Evolutionary conservation across 2,113 vertebrate species (phyloP), one percentile per base, ranked within the genome.

Genomic region (Dasypus novemcinctus): DNA sequence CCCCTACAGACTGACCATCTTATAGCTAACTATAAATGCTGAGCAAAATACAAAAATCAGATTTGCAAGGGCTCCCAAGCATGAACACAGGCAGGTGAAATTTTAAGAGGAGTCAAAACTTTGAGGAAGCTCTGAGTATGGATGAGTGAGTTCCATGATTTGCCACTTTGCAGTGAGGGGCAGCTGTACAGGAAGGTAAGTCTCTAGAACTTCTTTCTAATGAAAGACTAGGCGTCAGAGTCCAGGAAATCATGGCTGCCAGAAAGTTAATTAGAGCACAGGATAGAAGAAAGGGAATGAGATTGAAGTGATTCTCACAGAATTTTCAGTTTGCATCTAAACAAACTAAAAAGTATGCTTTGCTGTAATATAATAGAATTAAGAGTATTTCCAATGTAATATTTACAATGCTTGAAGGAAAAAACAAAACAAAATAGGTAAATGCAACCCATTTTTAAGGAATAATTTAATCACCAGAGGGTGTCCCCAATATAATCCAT

Each of bases 401-500:
- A 23, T 17, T 31, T 36, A 61, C 4, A 80, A 61, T 69, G 23
- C 18, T 25, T 49, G n/a, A 43, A 66, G n/a, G 36, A 66, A 82
- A 64, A 82, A 18, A 68, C n/a, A n/a, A n/a, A n/a, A 38, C 31
- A 6, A 54, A 33, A 27, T 17, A 74, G 20, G 14, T 13, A 82
- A 43, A 82, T 23, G 12, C 25, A 4, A 4, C 7, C 5, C 64
- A 33, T 52, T 79, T 61, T 14, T 3, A 46, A 46, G 25, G 1
- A 5, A 31, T 46, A 87, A n/a, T 46, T 43, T 74, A 69, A 38
- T 31, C 23, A 71, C 2, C 5, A 46, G 1, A n/a, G 29, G 5
- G 3, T 12, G 8, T 31, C 11, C 33, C 5, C 25, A 14, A 14
- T 9, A 10, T 17, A 15, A n/a, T 15, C 0, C 8, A 64, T 17